Percentiles rank a stretch among this genome's conserved stretches.
These are phyloP conservation scores for Pseudomyrmex flavicornis DNA, from an alignment of 1,140 invertebrate species.

Conservation along the genomic window DNA sequence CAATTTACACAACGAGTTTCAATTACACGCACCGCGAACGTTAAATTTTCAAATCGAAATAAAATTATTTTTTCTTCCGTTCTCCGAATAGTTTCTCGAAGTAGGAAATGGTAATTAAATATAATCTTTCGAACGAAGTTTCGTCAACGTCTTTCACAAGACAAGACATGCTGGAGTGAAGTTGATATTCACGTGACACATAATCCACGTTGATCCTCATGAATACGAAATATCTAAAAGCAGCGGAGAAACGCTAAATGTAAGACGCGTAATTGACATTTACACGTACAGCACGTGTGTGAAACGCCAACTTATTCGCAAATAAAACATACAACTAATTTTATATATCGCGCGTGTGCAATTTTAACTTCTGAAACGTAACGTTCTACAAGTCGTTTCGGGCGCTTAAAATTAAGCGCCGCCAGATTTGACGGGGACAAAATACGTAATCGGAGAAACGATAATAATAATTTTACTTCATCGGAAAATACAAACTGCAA, in stretches of 20 bases:
- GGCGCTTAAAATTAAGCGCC: no score
- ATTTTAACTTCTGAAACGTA: no score
- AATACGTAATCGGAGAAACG: no score
- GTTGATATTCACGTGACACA: conserved; percentile 60
- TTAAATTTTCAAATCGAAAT: no score
- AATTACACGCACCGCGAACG: no score
- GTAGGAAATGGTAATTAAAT: conserved; percentile 17
- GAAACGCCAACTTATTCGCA: neutral
- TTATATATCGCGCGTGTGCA: neutral
- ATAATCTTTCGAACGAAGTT: conserved; percentile 40
- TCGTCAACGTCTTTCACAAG: conserved; percentile 15
- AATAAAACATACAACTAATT: neutral
- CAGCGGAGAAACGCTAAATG: conserved; percentile 19
- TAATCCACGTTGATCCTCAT: conserved; percentile 74
- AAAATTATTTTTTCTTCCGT: no score
- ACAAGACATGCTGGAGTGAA: conserved; percentile 30
- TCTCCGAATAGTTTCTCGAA: no score
- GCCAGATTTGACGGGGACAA: no score
- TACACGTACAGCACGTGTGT: neutral
- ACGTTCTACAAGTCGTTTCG: no score
- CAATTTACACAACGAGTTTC: no score
- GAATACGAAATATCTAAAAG: conserved; percentile 62
- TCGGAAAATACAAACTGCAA: no score
- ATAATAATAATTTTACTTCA: no score
- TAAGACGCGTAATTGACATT: conserved; percentile 51